phyloP scores from a whole-genome alignment of 2,888 invertebrate species.

The Hyalella azteca region DNA sequence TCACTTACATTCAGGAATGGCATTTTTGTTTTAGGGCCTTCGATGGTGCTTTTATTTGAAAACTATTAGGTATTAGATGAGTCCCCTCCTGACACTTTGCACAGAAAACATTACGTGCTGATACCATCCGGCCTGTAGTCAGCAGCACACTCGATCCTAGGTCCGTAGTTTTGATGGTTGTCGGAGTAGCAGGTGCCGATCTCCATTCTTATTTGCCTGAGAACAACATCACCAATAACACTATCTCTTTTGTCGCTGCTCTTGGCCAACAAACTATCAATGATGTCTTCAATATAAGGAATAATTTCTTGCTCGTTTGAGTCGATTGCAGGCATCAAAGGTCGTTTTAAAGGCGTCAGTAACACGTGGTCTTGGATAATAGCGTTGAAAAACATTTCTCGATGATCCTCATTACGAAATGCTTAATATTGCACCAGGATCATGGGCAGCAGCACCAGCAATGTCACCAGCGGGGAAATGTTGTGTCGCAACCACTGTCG shows the following conservation, averaged over 20 bases:
- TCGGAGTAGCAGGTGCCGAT: neutral
- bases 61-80: neutral
- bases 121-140: slow-evolving; percentile 4
- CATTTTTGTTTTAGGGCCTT: no score
- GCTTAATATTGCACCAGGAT: neutral
- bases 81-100: slow-evolving; percentile 17
- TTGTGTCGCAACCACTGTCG: neutral
- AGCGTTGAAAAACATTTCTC: neutral
- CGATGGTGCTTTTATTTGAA: no score
- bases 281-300: neutral
- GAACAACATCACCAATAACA: slow-evolving; percentile 8
- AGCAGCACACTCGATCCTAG: neutral
- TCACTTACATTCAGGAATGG: no score
- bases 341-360: neutral
- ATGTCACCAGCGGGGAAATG: neutral
- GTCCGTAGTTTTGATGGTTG: neutral
- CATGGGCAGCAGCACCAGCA: neutral
- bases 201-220: neutral
- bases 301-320: neutral
- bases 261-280: neutral
- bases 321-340: neutral
- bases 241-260: no score
- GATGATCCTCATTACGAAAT: neutral
- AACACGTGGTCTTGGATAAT: neutral
- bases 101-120: neutral